phyloP scores from a whole-genome alignment of 2,888 invertebrate species.

The Meghimatium bilineatum region DNA sequence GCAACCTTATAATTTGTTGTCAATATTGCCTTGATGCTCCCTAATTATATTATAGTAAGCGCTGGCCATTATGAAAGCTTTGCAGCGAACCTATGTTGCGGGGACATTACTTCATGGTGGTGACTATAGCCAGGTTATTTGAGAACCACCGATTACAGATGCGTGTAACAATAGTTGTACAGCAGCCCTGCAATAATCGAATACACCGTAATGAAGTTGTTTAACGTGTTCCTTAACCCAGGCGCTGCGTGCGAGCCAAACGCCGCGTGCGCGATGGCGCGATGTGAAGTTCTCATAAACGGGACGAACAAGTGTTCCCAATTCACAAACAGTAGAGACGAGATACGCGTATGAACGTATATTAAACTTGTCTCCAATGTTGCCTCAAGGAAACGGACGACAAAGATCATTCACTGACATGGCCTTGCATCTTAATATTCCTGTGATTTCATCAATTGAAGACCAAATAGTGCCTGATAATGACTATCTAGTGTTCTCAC shows the following conservation, averaged over 20 bases:
- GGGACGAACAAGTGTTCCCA: not conserved
- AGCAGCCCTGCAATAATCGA: not conserved
- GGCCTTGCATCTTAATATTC: not conserved
- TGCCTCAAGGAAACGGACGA: not conserved
- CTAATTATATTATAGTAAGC: too few relatives aligned
- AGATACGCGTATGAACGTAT: not conserved
- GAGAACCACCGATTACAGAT: too few relatives aligned
- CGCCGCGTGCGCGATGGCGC: not conserved
- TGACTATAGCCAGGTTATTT: too few relatives aligned
- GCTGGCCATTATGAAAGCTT: too few relatives aligned
- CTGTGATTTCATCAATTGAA: not conserved
- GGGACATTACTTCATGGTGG: too few relatives aligned
- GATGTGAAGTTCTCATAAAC: not conserved
- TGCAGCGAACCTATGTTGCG: too few relatives aligned
- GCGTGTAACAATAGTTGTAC: too few relatives aligned
- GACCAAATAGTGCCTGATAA: slow-evolving; percentile 21
- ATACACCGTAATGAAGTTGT: not conserved
- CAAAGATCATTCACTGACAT: not conserved
- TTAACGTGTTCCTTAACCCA: too few relatives aligned
- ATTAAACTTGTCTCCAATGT: not conserved
- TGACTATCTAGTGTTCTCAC: not conserved
- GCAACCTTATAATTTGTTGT: too few relatives aligned
- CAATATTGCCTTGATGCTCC: too few relatives aligned
- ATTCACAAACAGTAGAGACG: not conserved
- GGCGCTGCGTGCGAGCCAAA: not conserved